These are phyloP conservation scores for Amphipyra berbera DNA, from an alignment of 2,888 invertebrate genomes.

Conservation along the genomic window DNA sequence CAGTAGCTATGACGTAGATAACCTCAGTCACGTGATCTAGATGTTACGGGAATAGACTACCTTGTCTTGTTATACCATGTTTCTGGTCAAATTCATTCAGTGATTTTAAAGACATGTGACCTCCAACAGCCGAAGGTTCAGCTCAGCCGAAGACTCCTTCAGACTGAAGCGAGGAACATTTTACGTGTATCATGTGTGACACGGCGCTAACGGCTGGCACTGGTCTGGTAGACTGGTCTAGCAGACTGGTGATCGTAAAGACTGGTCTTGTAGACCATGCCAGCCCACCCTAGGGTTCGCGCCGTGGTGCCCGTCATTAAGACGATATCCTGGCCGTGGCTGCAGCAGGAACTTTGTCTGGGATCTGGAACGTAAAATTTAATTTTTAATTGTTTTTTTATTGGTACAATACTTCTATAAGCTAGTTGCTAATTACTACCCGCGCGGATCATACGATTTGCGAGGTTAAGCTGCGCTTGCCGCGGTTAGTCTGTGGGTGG, in stretches of 20 bases:
- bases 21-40: no score
- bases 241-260: background rate
- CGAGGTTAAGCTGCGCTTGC: no score
- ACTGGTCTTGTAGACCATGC: slow-evolving; percentile 2
- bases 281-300: slow-evolving; percentile 33
- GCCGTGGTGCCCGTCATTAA: slow-evolving; percentile 20
- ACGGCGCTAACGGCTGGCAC: slow-evolving; percentile 21
- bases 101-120: background rate
- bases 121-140: slow-evolving; percentile 1
- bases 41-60: no score
- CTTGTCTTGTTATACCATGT: no score
- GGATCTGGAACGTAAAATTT: slow-evolving; percentile 6
- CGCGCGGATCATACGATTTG: no score
- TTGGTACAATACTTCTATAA: no score
- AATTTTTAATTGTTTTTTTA: no score
- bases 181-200: slow-evolving; percentile 36
- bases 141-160: background rate
- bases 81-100: background rate
- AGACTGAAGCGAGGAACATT: slow-evolving; percentile 5
- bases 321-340: slow-evolving; percentile 14
- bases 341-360: background rate
- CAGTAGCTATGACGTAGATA: no score
- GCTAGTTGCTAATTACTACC: no score
- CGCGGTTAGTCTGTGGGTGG: no score
- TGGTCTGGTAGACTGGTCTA: background rate